Evolutionary conservation across 2,113 vertebrate species (phyloP).

Genomic region (Myxocyprinus asiaticus): DNA sequence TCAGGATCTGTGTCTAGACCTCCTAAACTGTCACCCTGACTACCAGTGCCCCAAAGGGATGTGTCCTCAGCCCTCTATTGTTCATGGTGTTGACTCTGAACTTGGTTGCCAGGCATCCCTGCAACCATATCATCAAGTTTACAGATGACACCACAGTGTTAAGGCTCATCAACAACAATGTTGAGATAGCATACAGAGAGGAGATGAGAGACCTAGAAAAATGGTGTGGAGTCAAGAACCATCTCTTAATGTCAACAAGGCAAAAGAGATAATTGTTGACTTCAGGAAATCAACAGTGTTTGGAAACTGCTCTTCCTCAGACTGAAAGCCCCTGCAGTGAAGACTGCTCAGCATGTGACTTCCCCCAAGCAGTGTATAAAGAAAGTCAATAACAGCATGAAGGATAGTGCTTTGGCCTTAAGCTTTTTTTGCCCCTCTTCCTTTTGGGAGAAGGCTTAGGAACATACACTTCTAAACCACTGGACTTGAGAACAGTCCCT

Average conservation of each 20-base stretch:
- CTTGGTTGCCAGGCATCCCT: constrained; percentile 23
- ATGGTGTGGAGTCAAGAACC: constrained; percentile 31
- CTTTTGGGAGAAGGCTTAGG: constrained; percentile 4
- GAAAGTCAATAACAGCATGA: constrained; percentile 9
- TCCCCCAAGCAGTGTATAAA: constrained; percentile 25
- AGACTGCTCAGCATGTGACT: constrained; percentile 23
- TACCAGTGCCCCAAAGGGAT: background rate
- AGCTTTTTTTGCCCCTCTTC: constrained; percentile 9
- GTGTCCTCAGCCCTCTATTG: background rate
- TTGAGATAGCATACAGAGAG: constrained; percentile 32
- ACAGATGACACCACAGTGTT: constrained; percentile 21
- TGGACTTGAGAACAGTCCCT: background rate
- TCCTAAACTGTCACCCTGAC: background rate
- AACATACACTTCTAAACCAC: constrained; percentile 7
- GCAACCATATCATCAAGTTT: constrained; percentile 32
- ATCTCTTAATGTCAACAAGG: constrained; percentile 35
- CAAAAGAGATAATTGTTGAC: constrained; percentile 42
- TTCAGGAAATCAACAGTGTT: constrained; percentile 39
- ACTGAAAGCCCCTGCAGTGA: constrained; percentile 16
- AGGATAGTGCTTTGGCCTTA: constrained; percentile 23
- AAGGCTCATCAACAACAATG: constrained; percentile 32
- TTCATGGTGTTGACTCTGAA: background rate
- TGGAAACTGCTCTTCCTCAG: constrained; percentile 25
- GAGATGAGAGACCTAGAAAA: constrained; percentile 25
- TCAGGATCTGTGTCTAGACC: background rate